phyloP scores from a whole-genome alignment of 2,113 vertebrate genomes.

The Mastomys coucha region DNA sequence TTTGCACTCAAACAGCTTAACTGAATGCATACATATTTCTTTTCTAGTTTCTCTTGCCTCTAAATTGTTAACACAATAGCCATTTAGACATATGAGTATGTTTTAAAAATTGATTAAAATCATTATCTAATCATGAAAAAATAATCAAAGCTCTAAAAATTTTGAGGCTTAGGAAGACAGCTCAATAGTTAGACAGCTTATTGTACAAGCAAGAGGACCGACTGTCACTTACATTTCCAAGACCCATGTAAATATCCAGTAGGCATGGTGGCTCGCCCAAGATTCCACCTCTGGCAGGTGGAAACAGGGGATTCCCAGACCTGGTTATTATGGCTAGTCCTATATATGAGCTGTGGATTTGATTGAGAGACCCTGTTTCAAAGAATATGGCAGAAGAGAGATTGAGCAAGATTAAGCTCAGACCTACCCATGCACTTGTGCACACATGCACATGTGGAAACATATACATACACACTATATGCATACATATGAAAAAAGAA shows the following conservation, averaged over 20 bases:
- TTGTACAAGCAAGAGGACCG: neutral
- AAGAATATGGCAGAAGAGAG: neutral
- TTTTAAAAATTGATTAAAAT: conserved; percentile 40
- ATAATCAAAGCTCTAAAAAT: neutral
- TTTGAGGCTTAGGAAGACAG: too few species aligned
- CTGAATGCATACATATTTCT: neutral
- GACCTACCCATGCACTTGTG: neutral
- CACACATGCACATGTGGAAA: neutral
- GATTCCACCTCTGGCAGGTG: neutral
- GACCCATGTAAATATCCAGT: neutral
- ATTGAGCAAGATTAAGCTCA: neutral
- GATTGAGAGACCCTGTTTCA: neutral
- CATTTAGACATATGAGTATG: neutral
- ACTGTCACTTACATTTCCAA: too few species aligned
- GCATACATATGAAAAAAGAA: neutral
- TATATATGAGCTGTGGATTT: neutral
- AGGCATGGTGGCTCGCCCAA: neutral
- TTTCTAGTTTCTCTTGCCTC: neutral
- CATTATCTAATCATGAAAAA: conserved; percentile 43
- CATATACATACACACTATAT: too few species aligned
- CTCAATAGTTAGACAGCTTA: neutral
- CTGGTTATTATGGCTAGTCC: neutral
- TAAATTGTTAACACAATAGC: neutral
- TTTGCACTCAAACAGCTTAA: neutral
- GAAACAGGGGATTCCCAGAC: neutral